Conservation (phyloP, 1,140 invertebrate species). For the Cyrtorhinus lividipennis region DNA sequence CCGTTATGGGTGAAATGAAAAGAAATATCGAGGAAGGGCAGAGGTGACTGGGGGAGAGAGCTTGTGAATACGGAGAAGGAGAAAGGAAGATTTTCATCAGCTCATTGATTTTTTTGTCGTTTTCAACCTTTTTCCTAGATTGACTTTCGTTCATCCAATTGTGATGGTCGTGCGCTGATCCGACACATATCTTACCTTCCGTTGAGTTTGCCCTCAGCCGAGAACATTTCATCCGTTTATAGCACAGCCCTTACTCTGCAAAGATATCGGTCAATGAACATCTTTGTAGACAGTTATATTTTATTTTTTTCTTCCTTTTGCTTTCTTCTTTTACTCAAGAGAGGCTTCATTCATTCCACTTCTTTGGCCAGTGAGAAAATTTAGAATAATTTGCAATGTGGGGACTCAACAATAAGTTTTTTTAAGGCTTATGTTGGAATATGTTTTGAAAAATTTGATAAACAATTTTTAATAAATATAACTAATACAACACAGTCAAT, state of each 20-base stretch:
- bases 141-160: not conserved
- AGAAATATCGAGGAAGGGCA: conserved; percentile 6
- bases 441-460: too few species aligned
- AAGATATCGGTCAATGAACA: conserved; percentile 22
- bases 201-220: conserved; percentile 11
- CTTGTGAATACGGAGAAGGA: conserved; percentile 3
- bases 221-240: conserved; percentile 15
- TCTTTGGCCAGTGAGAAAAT: conserved; percentile 3
- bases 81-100: conserved; percentile 1
- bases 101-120: conserved; percentile 6
- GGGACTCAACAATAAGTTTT: too few species aligned
- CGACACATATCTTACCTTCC: conserved; percentile 19
- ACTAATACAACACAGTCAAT: too few species aligned
- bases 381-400: too few species aligned
- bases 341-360: not conserved
- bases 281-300: conserved; percentile 14
- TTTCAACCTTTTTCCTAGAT: conserved; percentile 10
- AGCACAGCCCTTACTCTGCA: conserved; percentile 21
- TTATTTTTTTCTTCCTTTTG: conserved; percentile 5
- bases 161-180: conserved; percentile 10
- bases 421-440: too few species aligned
- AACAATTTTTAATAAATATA: too few species aligned
- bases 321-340: not conserved
- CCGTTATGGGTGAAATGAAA: too few species aligned
- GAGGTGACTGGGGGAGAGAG: conserved; percentile 2